A percentile compares a stretch with the other conserved stretches of the same genome.
Conservation (phyloP, 2,113 vertebrate species). For the Philantomba maxwellii region DNA sequence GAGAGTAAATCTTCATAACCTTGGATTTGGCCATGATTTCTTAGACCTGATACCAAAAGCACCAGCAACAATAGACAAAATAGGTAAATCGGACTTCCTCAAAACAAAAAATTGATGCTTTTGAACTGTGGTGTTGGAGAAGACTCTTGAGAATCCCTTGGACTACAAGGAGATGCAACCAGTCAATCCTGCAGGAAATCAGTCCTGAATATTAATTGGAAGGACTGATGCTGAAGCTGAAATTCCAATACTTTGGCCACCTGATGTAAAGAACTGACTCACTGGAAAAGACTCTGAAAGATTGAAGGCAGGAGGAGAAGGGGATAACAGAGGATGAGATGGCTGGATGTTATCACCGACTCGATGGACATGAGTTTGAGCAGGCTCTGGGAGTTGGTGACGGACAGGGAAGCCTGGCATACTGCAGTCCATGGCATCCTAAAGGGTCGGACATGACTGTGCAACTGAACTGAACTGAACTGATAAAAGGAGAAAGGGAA, state of each 20-base stretch:
- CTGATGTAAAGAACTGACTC: too few relatives aligned
- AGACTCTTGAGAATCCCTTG: neutral
- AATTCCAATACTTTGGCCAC: neutral
- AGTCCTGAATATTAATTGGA: neutral
- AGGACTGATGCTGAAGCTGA: neutral
- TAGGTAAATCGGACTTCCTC: neutral
- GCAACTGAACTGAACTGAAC: neutral
- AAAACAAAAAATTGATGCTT: neutral
- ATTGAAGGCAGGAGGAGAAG: too few relatives aligned
- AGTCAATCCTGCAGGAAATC: neutral
- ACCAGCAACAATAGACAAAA: neutral
- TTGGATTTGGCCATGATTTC: neutral
- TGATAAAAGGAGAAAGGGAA: neutral
- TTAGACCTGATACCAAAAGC: neutral
- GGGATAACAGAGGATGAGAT: neutral
- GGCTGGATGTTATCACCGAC: neutral
- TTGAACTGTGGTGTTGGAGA: neutral
- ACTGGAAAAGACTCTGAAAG: too few relatives aligned
- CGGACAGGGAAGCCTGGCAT: neutral
- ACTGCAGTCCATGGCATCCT: neutral
- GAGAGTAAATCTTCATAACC: neutral
- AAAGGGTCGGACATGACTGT: neutral
- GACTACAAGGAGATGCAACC: neutral
- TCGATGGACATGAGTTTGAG: neutral
- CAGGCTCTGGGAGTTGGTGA: neutral